Conservation (phyloP, 2,888 invertebrate genomes). For the Sussaba pulchella region DNA sequence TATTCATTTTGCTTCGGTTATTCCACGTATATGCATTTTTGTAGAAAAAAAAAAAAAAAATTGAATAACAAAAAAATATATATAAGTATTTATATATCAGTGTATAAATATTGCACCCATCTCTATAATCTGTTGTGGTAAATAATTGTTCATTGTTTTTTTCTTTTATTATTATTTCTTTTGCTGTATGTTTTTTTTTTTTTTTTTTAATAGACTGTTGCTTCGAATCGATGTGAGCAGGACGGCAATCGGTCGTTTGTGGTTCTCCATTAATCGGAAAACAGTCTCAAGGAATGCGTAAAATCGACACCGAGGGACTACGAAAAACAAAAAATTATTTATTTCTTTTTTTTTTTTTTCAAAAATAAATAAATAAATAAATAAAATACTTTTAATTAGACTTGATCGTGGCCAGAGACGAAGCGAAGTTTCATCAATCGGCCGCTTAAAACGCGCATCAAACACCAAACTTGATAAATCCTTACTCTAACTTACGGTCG, state of each 20-base stretch:
- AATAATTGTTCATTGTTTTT: background rate
- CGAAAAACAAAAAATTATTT: conserved; percentile 6
- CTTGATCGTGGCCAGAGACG: conserved; percentile 10
- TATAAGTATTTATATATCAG: conserved; percentile 1
- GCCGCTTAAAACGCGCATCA: background rate
- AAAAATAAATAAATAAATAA: too few relatives aligned
- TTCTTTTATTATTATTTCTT: conserved; percentile 4
- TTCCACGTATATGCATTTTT: conserved; percentile 28
- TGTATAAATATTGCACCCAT: conserved; percentile 22
- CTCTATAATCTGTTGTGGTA: background rate
- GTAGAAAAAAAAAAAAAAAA: conserved; percentile 41
- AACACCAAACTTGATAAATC: conserved; percentile 53
- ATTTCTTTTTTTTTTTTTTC: too few relatives aligned
- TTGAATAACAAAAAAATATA: too few relatives aligned
- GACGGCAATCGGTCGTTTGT: conserved; percentile 78
- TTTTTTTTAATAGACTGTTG: conserved; percentile 65
- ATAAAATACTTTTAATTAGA: background rate
- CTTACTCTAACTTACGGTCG: conserved; percentile 36
- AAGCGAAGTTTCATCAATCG: conserved; percentile 21
- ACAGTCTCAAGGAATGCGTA: conserved; percentile 38
- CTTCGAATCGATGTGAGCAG: conserved; percentile 79
- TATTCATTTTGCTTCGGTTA: conserved; percentile 40
- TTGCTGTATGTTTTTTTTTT: conserved; percentile 10
- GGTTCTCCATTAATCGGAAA: conserved; percentile 58
- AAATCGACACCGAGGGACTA: conserved; percentile 30